Percentiles rank a stretch among this genome's conserved stretches.
Conservation (phyloP, 2,113 vertebrate species). For the Ophiodon elongatus region DNA sequence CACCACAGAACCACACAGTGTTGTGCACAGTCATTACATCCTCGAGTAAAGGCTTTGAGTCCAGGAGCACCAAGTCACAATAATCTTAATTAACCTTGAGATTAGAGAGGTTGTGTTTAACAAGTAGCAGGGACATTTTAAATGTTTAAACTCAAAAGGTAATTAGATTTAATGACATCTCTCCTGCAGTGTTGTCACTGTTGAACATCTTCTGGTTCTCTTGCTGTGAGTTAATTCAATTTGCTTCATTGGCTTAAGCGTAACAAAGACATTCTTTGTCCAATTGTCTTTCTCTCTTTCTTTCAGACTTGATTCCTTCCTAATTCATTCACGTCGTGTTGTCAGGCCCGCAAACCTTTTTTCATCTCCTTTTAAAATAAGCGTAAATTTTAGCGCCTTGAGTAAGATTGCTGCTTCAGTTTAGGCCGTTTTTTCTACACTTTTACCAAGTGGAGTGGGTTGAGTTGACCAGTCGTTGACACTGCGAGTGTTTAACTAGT, state of each 20-base stretch:
- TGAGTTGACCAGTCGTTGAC: neutral
- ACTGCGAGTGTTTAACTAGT: neutral
- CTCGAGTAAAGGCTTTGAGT: conserved; percentile 14
- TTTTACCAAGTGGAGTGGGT: neutral
- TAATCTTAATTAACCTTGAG: conserved; percentile 44
- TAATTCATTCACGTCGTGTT: neutral
- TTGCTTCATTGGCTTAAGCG: neutral
- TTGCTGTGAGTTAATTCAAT: neutral
- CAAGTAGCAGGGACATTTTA: conserved; percentile 13
- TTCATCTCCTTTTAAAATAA: neutral
- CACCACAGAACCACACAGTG: neutral
- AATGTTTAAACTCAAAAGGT: conserved; percentile 4
- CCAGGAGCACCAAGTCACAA: conserved; percentile 14
- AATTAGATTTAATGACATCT: conserved; percentile 30
- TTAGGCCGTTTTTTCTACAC: neutral
- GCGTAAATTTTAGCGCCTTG: neutral
- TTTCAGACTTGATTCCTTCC: neutral
- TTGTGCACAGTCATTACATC: conserved; percentile 1
- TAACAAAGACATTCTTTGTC: neutral
- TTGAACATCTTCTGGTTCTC: neutral
- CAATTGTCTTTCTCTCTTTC: neutral
- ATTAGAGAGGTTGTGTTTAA: conserved; percentile 22
- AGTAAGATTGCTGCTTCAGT: neutral
- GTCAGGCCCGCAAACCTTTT: neutral
- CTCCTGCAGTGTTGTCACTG: conserved; percentile 7